Evolutionary conservation across 2,797 vertebrate species (phyloP).

Genomic region (Hemitrygon akajei): DNA sequence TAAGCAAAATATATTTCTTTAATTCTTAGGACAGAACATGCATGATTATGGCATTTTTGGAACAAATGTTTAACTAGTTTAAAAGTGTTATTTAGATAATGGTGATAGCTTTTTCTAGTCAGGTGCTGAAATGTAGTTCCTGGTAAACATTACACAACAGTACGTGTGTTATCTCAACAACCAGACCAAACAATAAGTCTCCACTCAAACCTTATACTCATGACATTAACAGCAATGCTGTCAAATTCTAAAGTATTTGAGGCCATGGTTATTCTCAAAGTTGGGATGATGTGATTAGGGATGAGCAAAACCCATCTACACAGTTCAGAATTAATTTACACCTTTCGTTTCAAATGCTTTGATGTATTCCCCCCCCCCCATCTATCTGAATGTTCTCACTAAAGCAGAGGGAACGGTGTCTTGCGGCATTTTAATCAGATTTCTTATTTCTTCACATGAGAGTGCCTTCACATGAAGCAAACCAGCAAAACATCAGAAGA

Average conservation of each 20-base stretch:
- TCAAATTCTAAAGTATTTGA: not conserved
- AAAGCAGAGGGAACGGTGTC: slow-evolving; percentile 27
- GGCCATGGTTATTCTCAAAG: not conserved
- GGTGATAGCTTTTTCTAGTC: not conserved
- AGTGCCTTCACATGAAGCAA: slow-evolving; percentile 29
- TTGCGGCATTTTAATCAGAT: slow-evolving; percentile 35
- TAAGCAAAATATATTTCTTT: not conserved
- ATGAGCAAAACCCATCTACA: slow-evolving; percentile 11
- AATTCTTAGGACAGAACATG: not conserved
- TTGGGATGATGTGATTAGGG: slow-evolving; percentile 22
- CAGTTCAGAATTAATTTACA: slow-evolving; percentile 35
- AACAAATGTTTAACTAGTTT: not conserved
- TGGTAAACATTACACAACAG: not conserved
- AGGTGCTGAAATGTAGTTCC: not conserved
- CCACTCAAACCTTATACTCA: not conserved
- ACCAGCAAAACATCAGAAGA: slow-evolving; percentile 34
- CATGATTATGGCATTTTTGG: not conserved
- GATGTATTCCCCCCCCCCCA: slow-evolving; percentile 3
- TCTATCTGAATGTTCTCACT: slow-evolving; percentile 35
- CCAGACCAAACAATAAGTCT: slow-evolving; percentile 14
- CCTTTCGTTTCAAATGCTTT: slow-evolving; percentile 26
- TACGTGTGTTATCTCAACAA: not conserved
- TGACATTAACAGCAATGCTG: not conserved
- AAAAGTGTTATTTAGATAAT: not conserved
- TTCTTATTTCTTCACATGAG: slow-evolving; percentile 36